Base-by-base conservation (phyloP, 2,797 vertebrate genomes). In the Melopsittacus undulatus region DNA sequence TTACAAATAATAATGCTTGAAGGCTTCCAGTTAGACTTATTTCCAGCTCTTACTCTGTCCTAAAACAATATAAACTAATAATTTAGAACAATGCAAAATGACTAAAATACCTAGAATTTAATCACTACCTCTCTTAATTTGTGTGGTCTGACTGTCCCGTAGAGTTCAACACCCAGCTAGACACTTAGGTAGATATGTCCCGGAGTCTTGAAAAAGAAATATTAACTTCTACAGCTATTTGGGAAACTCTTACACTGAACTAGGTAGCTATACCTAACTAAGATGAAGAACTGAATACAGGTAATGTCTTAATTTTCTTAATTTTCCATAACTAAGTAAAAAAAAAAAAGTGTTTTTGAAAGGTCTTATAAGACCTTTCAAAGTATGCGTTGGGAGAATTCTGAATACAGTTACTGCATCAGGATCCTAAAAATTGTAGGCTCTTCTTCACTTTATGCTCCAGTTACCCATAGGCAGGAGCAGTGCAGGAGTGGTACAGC, bases 401-500 rank as follows among this genome's bases (percentile, higher is more conserved):
- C 43, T 76, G 36, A 68, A 36, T 61, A 12, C 5, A 34, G 11
- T 64, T 90, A 56, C 27, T 56, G 5, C 19, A 46, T 27, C 14
- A 68, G 51, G 36, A 46, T 20, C 26, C 9, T 75, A 32, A 68
- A 92, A 43, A 1, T 17, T 5, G 4, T 54, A 54, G 16, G 4
- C 15, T 24, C 13, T 34, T 6, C 10, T 74, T 49, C 1, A 45
- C 51, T 80, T 77, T 45, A 13, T 57, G 66, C 13, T 76, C 24
- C 32, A 43, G 16, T 62, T 74, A 6, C 10, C 24, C 11, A 13
- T 3, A 80, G 42, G 34, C 42, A 75, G 29, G 21, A 80, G 11
- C 34, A 73, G 26, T 36, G 26, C 18, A 66, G 0, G 1, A 38
- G 10, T 38, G 21, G 8, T 38, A 51, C 3, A 63, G 2, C 7